Evolutionary conservation across 2,888 invertebrate species (phyloP).

Genomic region (Idaea straminata): DNA sequence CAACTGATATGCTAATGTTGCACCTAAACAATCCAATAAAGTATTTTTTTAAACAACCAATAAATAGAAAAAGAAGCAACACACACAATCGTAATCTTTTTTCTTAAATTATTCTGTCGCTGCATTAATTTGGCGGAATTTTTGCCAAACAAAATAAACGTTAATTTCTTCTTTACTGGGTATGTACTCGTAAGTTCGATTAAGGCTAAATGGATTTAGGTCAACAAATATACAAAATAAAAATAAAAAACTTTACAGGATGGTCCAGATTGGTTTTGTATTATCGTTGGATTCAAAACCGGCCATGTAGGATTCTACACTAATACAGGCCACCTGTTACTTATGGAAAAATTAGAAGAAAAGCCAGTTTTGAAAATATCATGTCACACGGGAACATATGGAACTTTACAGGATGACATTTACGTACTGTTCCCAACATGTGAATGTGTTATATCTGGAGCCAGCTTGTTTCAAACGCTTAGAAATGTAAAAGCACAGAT

Average conservation of each 20-base stretch:
- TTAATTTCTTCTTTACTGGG: too few relatives aligned
- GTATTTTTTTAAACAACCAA: too few relatives aligned
- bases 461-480: conserved; percentile 89
- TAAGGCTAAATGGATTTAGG: too few relatives aligned
- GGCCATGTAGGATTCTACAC: conserved; percentile 94
- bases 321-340: conserved; percentile 89
- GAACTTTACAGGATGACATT: conserved; percentile 83
- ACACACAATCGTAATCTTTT: too few relatives aligned
- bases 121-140: too few relatives aligned
- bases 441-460: conserved; percentile 87
- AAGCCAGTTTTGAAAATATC: conserved; percentile 89
- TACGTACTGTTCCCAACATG: conserved; percentile 86
- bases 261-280: conserved; percentile 95
- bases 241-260: conserved; percentile 60
- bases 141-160: too few relatives aligned
- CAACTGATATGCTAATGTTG: too few relatives aligned
- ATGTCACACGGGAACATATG: conserved; percentile 83
- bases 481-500: conserved; percentile 88
- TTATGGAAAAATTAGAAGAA: conserved; percentile 91
- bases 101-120: too few relatives aligned
- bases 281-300: conserved; percentile 91
- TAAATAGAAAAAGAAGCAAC: too few relatives aligned
- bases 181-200: too few relatives aligned
- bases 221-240: conserved; percentile 8
- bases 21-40: too few relatives aligned